Evolutionary conservation across 1,140 invertebrate species (phyloP).

Genomic region (Diprion similis): DNA sequence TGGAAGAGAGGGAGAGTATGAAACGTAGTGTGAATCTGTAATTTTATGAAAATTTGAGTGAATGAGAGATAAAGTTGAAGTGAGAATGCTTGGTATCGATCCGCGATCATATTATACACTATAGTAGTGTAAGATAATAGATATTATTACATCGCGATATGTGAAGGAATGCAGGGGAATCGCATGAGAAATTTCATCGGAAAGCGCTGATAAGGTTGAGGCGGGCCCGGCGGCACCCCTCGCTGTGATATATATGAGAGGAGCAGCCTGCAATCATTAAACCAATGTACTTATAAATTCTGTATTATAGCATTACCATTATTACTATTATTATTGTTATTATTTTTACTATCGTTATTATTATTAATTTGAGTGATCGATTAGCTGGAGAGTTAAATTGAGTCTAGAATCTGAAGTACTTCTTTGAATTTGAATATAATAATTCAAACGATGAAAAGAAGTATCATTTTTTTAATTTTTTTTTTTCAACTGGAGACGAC

Average conservation of each 20-base stretch:
- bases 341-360: too few species aligned
- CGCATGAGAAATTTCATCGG: slow-evolving; percentile 25
- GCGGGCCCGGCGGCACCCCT: slow-evolving; percentile 63
- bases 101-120: background rate
- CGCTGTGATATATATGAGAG: slow-evolving; percentile 61
- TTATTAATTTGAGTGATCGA: too few species aligned
- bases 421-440: too few species aligned
- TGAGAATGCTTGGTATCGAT: background rate
- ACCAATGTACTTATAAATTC: slow-evolving; percentile 63
- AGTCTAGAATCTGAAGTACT: too few species aligned
- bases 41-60: slow-evolving; percentile 10
- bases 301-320: slow-evolving; percentile 61
- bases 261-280: slow-evolving; percentile 64
- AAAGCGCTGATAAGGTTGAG: slow-evolving; percentile 33
- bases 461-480: too few species aligned
- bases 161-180: slow-evolving; percentile 13
- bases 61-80: too few species aligned
- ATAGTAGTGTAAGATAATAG: slow-evolving; percentile 12
- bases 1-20: background rate
- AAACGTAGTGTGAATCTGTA: slow-evolving; percentile 5
- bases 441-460: too few species aligned
- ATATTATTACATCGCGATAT: background rate
- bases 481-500: too few species aligned
- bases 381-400: too few species aligned
- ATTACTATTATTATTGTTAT: background rate